phyloP scores from a whole-genome alignment of 2,113 vertebrate genomes.

The Perca schrenkii region DNA sequence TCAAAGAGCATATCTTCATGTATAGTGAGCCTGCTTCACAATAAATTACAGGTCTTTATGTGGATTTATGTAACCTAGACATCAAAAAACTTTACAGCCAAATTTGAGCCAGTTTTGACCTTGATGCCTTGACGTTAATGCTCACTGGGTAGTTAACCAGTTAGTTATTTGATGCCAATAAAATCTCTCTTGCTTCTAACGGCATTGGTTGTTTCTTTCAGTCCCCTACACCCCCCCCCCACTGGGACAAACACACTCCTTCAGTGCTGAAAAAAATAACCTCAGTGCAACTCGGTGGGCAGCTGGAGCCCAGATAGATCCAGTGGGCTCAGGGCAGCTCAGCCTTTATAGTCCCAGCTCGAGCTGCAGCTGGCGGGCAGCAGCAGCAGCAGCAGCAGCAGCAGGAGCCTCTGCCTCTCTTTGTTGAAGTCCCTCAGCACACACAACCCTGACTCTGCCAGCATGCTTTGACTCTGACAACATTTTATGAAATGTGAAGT shows the following conservation, averaged over 20 bases:
- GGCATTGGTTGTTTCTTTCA: neutral
- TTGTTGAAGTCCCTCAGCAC: constrained; percentile 26
- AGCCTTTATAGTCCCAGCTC: constrained; percentile 12
- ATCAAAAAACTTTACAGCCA: neutral
- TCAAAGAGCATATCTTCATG: neutral
- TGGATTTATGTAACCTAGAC: neutral
- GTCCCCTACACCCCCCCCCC: constrained; percentile 2
- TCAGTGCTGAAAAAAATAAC: neutral
- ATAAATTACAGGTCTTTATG: too few relatives aligned
- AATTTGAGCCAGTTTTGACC: neutral
- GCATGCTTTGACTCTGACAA: constrained; percentile 45
- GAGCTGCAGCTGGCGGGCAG: constrained; percentile 16
- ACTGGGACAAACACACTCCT: neutral
- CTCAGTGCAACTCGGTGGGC: neutral
- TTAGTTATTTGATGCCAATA: constrained; percentile 8
- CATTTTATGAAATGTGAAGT: constrained; percentile 39
- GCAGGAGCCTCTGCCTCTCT: constrained; percentile 17
- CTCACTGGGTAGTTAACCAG: neutral
- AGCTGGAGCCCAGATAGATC: constrained; percentile 25
- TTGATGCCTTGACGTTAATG: neutral
- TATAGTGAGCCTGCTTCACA: neutral
- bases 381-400: neutral
- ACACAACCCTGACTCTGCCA: neutral
- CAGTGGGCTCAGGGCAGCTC: neutral
- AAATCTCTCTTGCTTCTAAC: neutral